phyloP scores from a whole-genome alignment of 2,888 invertebrate species.

The Noctuana brunneofusca region DNA sequence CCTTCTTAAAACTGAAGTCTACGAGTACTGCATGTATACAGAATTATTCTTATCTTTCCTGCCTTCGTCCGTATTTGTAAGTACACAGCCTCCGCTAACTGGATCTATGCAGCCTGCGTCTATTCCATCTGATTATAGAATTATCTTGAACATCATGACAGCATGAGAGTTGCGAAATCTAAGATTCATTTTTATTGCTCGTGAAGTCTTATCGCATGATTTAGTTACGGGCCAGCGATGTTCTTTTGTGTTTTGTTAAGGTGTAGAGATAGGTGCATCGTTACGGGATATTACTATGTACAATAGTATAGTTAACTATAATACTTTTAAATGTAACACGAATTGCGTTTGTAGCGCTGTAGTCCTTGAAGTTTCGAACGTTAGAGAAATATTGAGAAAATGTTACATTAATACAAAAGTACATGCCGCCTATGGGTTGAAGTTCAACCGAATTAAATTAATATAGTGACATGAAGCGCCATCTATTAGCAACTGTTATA shows the following conservation, averaged over 20 bases:
- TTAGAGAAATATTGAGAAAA: too few species aligned
- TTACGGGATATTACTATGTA: slow-evolving; percentile 1
- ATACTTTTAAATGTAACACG: too few species aligned
- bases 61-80: slow-evolving; percentile 28
- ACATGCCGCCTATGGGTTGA: too few species aligned
- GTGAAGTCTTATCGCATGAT: slow-evolving; percentile 25
- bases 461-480: too few species aligned
- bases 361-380: too few species aligned
- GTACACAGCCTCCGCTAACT: slow-evolving; percentile 23
- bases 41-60: slow-evolving; percentile 24
- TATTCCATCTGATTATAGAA: slow-evolving; percentile 32
- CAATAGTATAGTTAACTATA: background rate
- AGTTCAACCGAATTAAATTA: too few species aligned
- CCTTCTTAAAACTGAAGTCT: background rate
- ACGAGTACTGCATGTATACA: slow-evolving; percentile 13
- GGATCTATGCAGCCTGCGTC: slow-evolving; percentile 21
- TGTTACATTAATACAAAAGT: too few species aligned
- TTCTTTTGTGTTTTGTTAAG: slow-evolving; percentile 25
- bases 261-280: slow-evolving; percentile 9
- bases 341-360: too few species aligned
- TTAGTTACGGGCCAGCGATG: slow-evolving; percentile 18
- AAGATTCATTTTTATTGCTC: slow-evolving; percentile 27
- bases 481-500: too few species aligned
- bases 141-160: slow-evolving; percentile 32
- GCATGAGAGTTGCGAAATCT: slow-evolving; percentile 30